These are phyloP conservation scores for Isaurus tuberculatus DNA, from an alignment of 92 coral and sea anemone species.

Conservation along the genomic window DNA sequence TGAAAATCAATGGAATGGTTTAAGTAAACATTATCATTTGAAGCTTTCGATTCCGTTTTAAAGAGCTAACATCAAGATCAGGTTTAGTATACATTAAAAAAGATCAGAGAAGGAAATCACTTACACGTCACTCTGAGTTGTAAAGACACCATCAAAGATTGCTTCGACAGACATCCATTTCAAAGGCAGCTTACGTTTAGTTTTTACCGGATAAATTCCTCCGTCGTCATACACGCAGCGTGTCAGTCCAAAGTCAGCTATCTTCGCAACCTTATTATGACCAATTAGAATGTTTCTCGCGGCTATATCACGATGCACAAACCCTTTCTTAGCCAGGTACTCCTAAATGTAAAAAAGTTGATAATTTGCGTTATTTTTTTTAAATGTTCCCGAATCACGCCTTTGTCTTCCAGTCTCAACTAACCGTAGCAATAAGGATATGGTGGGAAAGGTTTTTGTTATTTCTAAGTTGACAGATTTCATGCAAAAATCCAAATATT, in stretches of 20 bases:
- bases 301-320: constrained; percentile 35
- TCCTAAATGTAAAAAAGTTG: constrained; percentile 2
- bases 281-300: constrained; percentile 42
- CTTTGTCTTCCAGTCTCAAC: too few species aligned
- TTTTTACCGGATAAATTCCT: constrained; percentile 28
- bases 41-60: too few species aligned
- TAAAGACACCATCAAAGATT: constrained; percentile 30
- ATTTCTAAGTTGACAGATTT: too few species aligned
- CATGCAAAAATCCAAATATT: too few species aligned
- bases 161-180: constrained; percentile 44
- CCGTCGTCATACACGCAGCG: constrained; percentile 35
- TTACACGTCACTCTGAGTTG: constrained; percentile 42
- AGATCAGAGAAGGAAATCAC: background rate
- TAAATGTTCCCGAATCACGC: too few species aligned
- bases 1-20: too few species aligned
- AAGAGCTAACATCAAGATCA: too few species aligned
- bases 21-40: too few species aligned
- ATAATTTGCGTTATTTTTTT: too few species aligned
- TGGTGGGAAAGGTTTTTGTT: too few species aligned
- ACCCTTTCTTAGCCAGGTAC: constrained; percentile 38
- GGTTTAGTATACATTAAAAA: background rate
- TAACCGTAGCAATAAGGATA: too few species aligned
- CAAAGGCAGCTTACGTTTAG: constrained; percentile 31
- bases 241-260: constrained; percentile 39
- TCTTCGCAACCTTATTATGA: constrained; percentile 42